Percentiles rank a stretch among this genome's conserved stretches.
Evolutionary conservation across 2,888 invertebrate species (phyloP).

Genomic region (Acanthosepion lycidas): DNA sequence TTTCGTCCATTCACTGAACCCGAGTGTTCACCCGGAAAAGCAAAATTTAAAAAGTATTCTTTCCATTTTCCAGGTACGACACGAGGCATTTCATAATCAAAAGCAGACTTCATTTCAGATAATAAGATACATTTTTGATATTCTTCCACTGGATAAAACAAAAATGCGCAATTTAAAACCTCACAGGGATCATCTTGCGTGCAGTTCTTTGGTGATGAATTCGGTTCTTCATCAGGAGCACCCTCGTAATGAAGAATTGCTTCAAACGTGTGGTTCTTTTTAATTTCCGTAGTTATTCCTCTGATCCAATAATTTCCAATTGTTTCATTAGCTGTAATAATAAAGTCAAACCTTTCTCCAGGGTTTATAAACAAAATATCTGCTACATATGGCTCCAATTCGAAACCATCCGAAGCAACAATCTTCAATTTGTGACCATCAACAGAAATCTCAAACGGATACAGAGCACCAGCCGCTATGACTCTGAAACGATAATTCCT

Average conservation of each 20-base stretch:
- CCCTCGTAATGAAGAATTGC: conserved; percentile 59
- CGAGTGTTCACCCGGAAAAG: conserved; percentile 62
- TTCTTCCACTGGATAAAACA: conserved; percentile 49
- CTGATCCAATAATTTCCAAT: conserved; percentile 65
- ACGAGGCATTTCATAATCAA: conserved; percentile 53
- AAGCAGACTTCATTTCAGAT: conserved; percentile 52
- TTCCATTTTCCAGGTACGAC: conserved; percentile 52
- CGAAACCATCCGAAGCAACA: conserved; percentile 62
- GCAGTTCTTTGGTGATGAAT: conserved; percentile 52
- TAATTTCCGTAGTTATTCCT: conserved; percentile 56
- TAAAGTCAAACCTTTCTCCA: conserved; percentile 66
- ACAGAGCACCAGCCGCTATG: conserved; percentile 58
- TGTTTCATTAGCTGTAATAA: conserved; percentile 56
- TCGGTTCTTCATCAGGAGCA: conserved; percentile 53
- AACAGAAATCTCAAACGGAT: conserved; percentile 60
- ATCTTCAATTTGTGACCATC: conserved; percentile 60
- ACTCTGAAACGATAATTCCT: conserved; percentile 59
- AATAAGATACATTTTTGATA: conserved; percentile 54
- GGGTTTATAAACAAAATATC: conserved; percentile 61
- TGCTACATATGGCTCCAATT: conserved; percentile 56
- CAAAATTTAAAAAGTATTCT: conserved; percentile 68
- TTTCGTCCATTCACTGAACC: conserved; percentile 62
- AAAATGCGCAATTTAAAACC: conserved; percentile 60
- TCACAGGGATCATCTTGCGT: conserved; percentile 53
- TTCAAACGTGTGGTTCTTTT: conserved; percentile 51